Evolutionary conservation across 30 jellyfish, hydroid and myxozoan genomes (phyloP).

Genomic region (Phacellophora camtschatica): DNA sequence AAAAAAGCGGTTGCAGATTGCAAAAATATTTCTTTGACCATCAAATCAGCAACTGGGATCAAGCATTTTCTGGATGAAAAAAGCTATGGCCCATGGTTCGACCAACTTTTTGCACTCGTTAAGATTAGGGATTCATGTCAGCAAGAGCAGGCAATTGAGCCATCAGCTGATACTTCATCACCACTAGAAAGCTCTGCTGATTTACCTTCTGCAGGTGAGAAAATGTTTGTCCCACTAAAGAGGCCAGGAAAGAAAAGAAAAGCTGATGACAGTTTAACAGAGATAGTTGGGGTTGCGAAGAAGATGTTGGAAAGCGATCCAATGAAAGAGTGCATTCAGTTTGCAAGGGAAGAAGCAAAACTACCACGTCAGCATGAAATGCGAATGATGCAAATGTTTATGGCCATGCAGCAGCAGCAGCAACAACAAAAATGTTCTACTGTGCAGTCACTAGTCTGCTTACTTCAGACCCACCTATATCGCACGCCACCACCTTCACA

Average conservation of each 20-base stretch:
- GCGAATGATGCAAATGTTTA: not conserved
- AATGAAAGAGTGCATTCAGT: not conserved
- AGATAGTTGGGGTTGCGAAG: not conserved
- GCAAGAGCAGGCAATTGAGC: constrained; percentile 45
- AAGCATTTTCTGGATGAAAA: constrained; percentile 43
- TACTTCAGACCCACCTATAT: too few relatives aligned
- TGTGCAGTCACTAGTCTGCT: too few relatives aligned
- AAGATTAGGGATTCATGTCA: constrained; percentile 46
- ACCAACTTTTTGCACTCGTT: constrained; percentile 41
- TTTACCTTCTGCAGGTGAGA: not conserved
- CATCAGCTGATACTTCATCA: not conserved
- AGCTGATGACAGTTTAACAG: not conserved
- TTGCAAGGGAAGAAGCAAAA: not conserved
- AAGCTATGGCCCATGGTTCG: constrained; percentile 53
- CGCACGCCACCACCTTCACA: too few relatives aligned
- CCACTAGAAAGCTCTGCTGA: not conserved
- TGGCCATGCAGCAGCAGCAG: not conserved
- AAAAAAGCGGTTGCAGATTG: constrained; percentile 38
- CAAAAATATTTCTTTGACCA: constrained; percentile 50
- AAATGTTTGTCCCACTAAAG: not conserved
- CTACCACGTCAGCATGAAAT: not conserved
- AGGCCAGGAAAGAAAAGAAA: not conserved
- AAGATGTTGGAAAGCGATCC: not conserved
- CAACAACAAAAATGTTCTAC: not conserved
- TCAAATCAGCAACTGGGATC: constrained; percentile 63